Base-by-base conservation (phyloP, 2,113 vertebrate species). In the Notarius lentiginosus region DNA sequence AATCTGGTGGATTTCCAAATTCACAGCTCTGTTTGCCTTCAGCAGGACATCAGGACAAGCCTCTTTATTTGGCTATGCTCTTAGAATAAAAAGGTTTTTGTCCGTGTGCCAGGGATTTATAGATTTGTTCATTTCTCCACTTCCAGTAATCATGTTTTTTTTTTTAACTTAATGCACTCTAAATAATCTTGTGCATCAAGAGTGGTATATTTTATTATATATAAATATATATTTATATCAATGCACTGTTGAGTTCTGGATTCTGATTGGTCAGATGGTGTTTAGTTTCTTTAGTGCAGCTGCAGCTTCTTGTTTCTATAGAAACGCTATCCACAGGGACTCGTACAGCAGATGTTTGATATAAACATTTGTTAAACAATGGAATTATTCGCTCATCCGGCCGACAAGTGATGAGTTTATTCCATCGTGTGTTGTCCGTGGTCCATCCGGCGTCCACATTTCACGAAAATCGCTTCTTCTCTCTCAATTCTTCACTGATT, bases 1-100 rank as follows among this genome's bases (percentile, higher is more conserved):
- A 56, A n/a, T 55, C 49, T 79, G 75, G 61, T 79, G 61, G n/a
- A 79, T 63, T 79, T 79, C n/a, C 41, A 85, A 77, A 58, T 66
- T 77, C 27, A 18, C 84, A 65, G 73, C 73, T 65, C 73, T 22
- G 24, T 79, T 65, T 55, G 47, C 58, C 49, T 66, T 68, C 49
- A 66, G 61, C n/a, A 56, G 72, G 56, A 61, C 47, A 6, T 53
- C 56, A 27, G 58, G 27, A 51, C 24, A 4, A n/a, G 15, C n/a
- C 49, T 18, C 5, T 61, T 77, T 66, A 27, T 66, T 79, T 55
- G 17, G 15, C 77, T 77, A 51, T 22, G 49, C 27, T 61, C 76
- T 79, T 79, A 79, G 20, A 34, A 55, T 68, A 79, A 79, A 56
- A 86, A 68, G 27, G 27, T 49, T 65, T 76, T 55, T 79, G 84